phyloP scores from a whole-genome alignment of 2,113 vertebrate genomes.

The Spea multiplicata region DNA sequence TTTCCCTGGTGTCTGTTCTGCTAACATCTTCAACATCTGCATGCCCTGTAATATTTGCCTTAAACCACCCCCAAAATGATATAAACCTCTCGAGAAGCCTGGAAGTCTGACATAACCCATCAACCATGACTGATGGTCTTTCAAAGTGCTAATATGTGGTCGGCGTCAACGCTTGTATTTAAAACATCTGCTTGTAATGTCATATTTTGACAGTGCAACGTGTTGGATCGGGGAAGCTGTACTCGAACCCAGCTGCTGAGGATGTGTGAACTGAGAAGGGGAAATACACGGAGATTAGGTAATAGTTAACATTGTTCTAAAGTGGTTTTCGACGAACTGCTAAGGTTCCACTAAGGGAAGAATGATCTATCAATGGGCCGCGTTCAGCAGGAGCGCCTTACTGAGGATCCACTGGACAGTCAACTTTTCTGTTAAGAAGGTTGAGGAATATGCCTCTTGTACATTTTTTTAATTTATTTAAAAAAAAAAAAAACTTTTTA shows the following conservation, averaged over 20 bases:
- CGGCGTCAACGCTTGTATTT: slow-evolving; percentile 27
- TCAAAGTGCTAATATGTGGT: slow-evolving; percentile 21
- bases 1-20: slow-evolving; percentile 11
- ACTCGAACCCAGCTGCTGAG: slow-evolving; percentile 21
- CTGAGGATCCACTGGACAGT: neutral
- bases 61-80: slow-evolving; percentile 9
- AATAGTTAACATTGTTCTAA: slow-evolving; percentile 39
- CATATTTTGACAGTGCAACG: slow-evolving; percentile 35
- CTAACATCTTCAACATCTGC: slow-evolving; percentile 42
- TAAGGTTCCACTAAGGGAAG: slow-evolving; percentile 16
- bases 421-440: slow-evolving; percentile 21
- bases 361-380: slow-evolving; percentile 11
- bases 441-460: slow-evolving; percentile 16
- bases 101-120: neutral
- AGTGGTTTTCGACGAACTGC: slow-evolving; percentile 21
- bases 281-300: slow-evolving; percentile 40
- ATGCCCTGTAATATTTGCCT: slow-evolving; percentile 22
- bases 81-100: slow-evolving; percentile 16
- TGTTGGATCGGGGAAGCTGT: slow-evolving; percentile 4
- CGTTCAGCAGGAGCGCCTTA: neutral
- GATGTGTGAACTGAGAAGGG: slow-evolving; percentile 40
- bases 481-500: too few relatives aligned
- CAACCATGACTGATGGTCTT: slow-evolving; percentile 18
- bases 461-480: slow-evolving; percentile 15
- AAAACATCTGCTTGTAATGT: slow-evolving; percentile 42